A percentile compares a stretch with the other conserved stretches of the same genome.
phyloP scores from a whole-genome alignment of 2,113 vertebrate genomes.

The Poeciliopsis turrubarensis region DNA sequence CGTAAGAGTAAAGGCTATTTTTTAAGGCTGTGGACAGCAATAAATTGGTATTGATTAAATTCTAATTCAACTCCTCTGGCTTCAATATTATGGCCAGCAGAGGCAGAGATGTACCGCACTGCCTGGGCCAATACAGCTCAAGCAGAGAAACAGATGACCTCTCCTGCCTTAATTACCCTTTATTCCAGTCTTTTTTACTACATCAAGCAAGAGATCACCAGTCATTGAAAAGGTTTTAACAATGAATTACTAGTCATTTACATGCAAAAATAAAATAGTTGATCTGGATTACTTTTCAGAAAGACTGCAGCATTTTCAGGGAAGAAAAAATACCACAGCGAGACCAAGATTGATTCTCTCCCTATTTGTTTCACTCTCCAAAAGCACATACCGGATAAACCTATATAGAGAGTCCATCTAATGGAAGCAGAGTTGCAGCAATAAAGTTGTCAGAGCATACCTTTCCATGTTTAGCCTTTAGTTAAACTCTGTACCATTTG shows the following conservation, averaged over 20 bases:
- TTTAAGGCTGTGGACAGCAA: slow-evolving; percentile 65
- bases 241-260: neutral
- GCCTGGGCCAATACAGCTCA: slow-evolving; percentile 32
- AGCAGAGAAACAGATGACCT: slow-evolving; percentile 61
- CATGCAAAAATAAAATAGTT: neutral
- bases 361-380: slow-evolving; percentile 12
- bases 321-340: neutral
- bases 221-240: slow-evolving; percentile 8
- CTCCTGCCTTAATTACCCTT: slow-evolving; percentile 67
- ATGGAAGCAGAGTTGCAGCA: slow-evolving; percentile 10
- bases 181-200: slow-evolving; percentile 38
- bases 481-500: slow-evolving; percentile 37
- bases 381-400: slow-evolving; percentile 19
- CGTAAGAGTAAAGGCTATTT: slow-evolving; percentile 61
- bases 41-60: slow-evolving; percentile 78
- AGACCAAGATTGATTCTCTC: slow-evolving; percentile 1
- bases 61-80: slow-evolving; percentile 68
- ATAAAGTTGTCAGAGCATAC: slow-evolving; percentile 28
- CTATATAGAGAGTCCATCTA: slow-evolving; percentile 21
- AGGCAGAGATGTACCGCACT: slow-evolving; percentile 39
- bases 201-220: slow-evolving; percentile 22
- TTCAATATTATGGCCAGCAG: slow-evolving; percentile 54
- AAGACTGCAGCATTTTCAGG: slow-evolving; percentile 6
- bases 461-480: slow-evolving; percentile 36
- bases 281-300: slow-evolving; percentile 8